These are phyloP conservation scores for Myripristis jacobus DNA, from an alignment of 2,797 vertebrate species.

Conservation along the genomic window DNA sequence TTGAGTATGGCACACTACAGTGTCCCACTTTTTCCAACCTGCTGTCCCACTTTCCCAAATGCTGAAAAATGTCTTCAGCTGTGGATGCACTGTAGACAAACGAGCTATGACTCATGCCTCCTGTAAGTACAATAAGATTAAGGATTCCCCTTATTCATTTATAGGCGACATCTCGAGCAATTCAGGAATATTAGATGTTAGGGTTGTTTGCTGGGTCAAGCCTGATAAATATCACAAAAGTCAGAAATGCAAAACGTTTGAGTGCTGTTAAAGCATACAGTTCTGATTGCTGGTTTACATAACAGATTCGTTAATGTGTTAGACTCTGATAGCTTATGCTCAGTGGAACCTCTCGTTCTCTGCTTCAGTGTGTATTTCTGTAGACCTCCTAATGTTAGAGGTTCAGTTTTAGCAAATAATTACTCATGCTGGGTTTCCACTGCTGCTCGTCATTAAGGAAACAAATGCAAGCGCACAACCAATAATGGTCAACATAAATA, in stretches of 20 bases:
- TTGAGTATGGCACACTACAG: too few species aligned
- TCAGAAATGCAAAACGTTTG: conserved; percentile 37
- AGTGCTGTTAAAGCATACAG: conserved; percentile 13
- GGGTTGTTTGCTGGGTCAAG: not conserved
- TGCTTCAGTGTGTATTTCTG: conserved; percentile 41
- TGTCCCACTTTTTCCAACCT: too few species aligned
- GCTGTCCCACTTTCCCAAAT: too few species aligned
- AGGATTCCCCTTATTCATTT: too few species aligned
- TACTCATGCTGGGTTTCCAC: conserved; percentile 50
- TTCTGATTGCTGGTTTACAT: conserved; percentile 17
- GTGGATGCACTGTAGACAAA: too few species aligned
- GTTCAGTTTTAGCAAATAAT: conserved; percentile 53
- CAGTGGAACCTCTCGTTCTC: conserved; percentile 12
- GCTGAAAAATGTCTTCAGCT: too few species aligned
- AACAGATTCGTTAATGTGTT: conserved; percentile 50
- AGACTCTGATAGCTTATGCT: conserved; percentile 17
- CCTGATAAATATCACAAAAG: conserved; percentile 17
- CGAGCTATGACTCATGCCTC: too few species aligned
- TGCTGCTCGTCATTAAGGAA: conserved; percentile 63
- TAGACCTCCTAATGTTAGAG: conserved; percentile 13
- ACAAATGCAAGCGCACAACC: conserved; percentile 61
- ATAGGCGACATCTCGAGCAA: too few species aligned
- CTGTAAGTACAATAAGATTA: too few species aligned
- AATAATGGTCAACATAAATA: conserved; percentile 53
- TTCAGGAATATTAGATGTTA: too few species aligned